Conservation (phyloP, 30 jellyfish, hydroid and myxozoan species). For the Hydra vulgaris region DNA sequence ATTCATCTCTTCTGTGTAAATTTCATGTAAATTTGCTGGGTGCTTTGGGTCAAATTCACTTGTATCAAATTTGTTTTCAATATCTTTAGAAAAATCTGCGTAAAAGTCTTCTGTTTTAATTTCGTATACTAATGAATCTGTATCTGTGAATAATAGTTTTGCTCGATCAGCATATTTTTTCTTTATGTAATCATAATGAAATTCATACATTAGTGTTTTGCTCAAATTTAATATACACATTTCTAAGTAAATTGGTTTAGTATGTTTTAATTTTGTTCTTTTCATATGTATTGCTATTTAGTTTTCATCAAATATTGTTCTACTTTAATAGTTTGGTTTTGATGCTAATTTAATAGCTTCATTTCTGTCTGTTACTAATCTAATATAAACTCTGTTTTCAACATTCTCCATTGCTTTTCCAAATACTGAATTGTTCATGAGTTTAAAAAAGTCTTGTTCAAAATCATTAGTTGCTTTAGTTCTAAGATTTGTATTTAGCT, state of each 20-base stretch:
- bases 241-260: slow-evolving; percentile 50
- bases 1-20: background rate
- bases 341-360: background rate
- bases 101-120: slow-evolving; percentile 41
- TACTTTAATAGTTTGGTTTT: background rate
- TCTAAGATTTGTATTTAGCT: slow-evolving; percentile 39
- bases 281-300: slow-evolving; percentile 34
- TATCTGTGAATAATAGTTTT: slow-evolving; percentile 43
- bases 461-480: slow-evolving; percentile 33
- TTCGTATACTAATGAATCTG: slow-evolving; percentile 39
- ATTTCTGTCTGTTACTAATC: slow-evolving; percentile 1
- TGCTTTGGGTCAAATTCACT: background rate
- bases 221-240: slow-evolving; percentile 44
- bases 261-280: background rate
- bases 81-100: slow-evolving; percentile 24
- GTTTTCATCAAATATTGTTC: background rate
- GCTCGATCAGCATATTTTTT: slow-evolving; percentile 30
- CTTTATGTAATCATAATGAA: slow-evolving; percentile 45
- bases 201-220: slow-evolving; percentile 47
- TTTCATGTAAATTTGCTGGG: background rate
- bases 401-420: background rate
- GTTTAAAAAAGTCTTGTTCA: slow-evolving; percentile 31
- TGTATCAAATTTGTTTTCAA: slow-evolving; percentile 5
- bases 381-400: slow-evolving; percentile 33
- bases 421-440: background rate